Evolutionary conservation across 35 echinoderm and acorn worm species (phyloP), one percentile per base, ranked within the genome.

Genomic region (Heliocidaris tuberculata): DNA sequence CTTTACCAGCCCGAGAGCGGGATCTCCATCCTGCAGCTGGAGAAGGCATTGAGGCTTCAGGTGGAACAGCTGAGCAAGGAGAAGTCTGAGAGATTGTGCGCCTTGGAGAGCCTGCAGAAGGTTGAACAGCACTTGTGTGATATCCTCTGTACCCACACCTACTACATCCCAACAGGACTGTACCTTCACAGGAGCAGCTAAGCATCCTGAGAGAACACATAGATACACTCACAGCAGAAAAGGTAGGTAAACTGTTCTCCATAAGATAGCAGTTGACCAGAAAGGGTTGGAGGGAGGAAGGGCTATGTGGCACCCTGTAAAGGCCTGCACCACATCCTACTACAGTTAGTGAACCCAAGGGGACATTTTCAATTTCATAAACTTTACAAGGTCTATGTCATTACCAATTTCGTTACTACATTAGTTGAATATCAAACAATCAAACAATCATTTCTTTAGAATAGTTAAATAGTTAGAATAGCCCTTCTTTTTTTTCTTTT

Each of bases 151-250:
- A 97, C 96, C 54, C 98, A n/a, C 98, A 97, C 98, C 2, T 96
- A 97, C 94, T 99, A 99, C 94, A 97, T 99, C 31, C 96, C 98
- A 21, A 97, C 97, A 47, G 98, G 29, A 97, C 95, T 10, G 95
- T 99, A 48, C 97, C 98, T 31, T 96, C 94, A 48, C 47, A 95
- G 59, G 96, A 97, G 94, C 97, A 99, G 88, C 88, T 99, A 30
- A 88, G 93, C 65, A 94, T 94, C 9, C 94, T 99, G 11, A 59
- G 96, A 56, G 97, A 99, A 92, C 97, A 99, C 85, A 99, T 99
- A 42, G 94, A 96, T 31, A 95, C 98, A 88, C 95, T 99, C 13
- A 95, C 86, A 29, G 90, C 94, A 94, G 98, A 99, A 89, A 99
- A 96, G 98, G 98, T 97, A 90, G 61, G 85, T 56, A 10, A 56